These are phyloP conservation scores for Torymus aiolomorphi DNA, from an alignment of 2,888 invertebrate species.

Conservation along the genomic window DNA sequence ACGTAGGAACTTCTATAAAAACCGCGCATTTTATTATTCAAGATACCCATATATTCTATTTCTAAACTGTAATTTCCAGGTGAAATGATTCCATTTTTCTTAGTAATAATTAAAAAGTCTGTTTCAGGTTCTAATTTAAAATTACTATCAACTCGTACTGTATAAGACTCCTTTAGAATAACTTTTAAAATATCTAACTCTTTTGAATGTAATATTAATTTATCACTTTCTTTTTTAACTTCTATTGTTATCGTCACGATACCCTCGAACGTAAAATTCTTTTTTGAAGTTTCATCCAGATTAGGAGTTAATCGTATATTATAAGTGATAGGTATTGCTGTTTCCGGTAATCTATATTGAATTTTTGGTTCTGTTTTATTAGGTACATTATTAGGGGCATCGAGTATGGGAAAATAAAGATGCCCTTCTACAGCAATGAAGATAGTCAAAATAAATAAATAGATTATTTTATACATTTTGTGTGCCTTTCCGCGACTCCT, in stretches of 20 bases:
- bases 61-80: constrained; percentile 14
- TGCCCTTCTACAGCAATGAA: constrained; percentile 22
- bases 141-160: no score
- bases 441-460: background rate
- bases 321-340: constrained; percentile 27
- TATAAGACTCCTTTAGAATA: no score
- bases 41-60: constrained; percentile 76
- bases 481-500: constrained; percentile 6
- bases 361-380: constrained; percentile 2
- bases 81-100: background rate
- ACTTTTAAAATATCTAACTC: constrained; percentile 15
- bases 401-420: background rate
- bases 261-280: constrained; percentile 47
- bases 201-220: constrained; percentile 38
- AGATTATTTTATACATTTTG: constrained; percentile 28
- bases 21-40: constrained; percentile 81
- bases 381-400: background rate
- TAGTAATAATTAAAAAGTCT: constrained; percentile 31
- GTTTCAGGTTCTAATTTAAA: background rate
- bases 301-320: constrained; percentile 13
- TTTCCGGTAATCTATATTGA: constrained; percentile 35
- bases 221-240: background rate
- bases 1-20: constrained; percentile 83
- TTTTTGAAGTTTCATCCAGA: constrained; percentile 3
- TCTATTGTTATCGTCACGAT: constrained; percentile 8